Conservation (phyloP, 2,797 vertebrate species). For the Arnoldichthys spilopterus region DNA sequence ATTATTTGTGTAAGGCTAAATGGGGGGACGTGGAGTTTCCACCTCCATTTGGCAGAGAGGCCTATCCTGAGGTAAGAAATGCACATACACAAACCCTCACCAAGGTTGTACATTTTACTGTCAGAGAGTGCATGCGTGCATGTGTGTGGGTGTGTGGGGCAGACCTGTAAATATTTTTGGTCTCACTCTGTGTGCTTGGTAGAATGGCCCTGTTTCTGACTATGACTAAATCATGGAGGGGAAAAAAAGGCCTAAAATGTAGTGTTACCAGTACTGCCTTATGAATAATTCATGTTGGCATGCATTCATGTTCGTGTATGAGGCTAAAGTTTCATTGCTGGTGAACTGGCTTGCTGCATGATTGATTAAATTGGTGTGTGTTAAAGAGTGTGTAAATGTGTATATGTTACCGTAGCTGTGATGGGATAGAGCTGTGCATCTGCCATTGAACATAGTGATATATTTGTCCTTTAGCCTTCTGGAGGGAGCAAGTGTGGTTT, state of each 20-base stretch:
- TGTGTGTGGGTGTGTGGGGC: neutral
- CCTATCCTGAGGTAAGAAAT: slow-evolving; percentile 89
- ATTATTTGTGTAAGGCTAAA: slow-evolving; percentile 97
- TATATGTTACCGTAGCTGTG: neutral
- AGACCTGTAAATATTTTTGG: too few species aligned
- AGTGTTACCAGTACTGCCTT: neutral
- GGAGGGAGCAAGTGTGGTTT: neutral
- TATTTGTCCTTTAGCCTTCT: slow-evolving; percentile 1
- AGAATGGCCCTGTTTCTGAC: too few species aligned
- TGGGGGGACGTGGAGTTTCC: slow-evolving; percentile 98
- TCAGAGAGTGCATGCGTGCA: neutral
- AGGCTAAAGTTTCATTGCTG: neutral
- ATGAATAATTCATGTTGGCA: slow-evolving; percentile 3
- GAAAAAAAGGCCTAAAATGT: too few species aligned
- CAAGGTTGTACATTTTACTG: neutral
- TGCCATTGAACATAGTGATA: slow-evolving; percentile 1
- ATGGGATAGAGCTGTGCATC: slow-evolving; percentile 2
- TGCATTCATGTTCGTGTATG: neutral
- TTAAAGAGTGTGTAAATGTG: neutral
- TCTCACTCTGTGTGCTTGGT: too few species aligned
- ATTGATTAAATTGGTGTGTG: neutral
- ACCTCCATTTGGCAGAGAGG: slow-evolving; percentile 97
- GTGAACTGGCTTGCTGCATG: neutral
- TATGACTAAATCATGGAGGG: too few species aligned
- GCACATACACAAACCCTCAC: neutral